Conservation (phyloP, 2,113 vertebrate genomes). For the Centropus bengalensis region DNA sequence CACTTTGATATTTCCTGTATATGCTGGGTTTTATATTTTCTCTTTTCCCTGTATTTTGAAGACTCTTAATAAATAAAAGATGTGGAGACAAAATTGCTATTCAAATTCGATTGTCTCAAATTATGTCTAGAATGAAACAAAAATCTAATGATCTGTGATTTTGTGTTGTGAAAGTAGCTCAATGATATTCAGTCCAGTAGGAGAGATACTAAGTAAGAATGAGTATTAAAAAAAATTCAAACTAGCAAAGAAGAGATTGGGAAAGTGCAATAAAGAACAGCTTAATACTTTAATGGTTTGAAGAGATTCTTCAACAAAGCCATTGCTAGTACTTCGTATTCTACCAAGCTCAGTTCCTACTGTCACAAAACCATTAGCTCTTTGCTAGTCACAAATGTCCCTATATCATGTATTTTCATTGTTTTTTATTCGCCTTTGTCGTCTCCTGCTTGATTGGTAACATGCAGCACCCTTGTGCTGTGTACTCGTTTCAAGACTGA, state of each 20-base stretch:
- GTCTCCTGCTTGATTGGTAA: constrained; percentile 66
- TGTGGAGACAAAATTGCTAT: constrained; percentile 75
- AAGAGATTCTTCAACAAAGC: constrained; percentile 54
- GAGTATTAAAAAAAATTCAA: background rate
- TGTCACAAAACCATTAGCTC: constrained; percentile 34
- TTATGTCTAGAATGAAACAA: constrained; percentile 75
- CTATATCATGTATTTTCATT: constrained; percentile 37
- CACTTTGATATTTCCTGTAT: constrained; percentile 22
- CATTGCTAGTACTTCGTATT: constrained; percentile 18
- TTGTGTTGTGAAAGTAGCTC: constrained; percentile 65
- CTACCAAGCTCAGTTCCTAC: constrained; percentile 29
- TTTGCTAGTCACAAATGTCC: constrained; percentile 22
- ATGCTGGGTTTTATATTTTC: constrained; percentile 36
- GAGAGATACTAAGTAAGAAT: constrained; percentile 59
- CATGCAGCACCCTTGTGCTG: constrained; percentile 46
- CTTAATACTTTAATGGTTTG: constrained; percentile 63
- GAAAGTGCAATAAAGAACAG: constrained; percentile 48
- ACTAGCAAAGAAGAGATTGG: constrained; percentile 4
- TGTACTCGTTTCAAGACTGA: constrained; percentile 63
- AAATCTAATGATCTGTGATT: constrained; percentile 69
- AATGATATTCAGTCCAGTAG: constrained; percentile 56
- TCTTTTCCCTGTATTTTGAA: constrained; percentile 51
- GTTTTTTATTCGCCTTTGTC: constrained; percentile 68
- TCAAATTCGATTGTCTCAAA: constrained; percentile 74
- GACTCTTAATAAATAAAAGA: constrained; percentile 78